Evolutionary conservation across 2,888 invertebrate species (phyloP).

Genomic region (Lasioglossum leucozonium): DNA sequence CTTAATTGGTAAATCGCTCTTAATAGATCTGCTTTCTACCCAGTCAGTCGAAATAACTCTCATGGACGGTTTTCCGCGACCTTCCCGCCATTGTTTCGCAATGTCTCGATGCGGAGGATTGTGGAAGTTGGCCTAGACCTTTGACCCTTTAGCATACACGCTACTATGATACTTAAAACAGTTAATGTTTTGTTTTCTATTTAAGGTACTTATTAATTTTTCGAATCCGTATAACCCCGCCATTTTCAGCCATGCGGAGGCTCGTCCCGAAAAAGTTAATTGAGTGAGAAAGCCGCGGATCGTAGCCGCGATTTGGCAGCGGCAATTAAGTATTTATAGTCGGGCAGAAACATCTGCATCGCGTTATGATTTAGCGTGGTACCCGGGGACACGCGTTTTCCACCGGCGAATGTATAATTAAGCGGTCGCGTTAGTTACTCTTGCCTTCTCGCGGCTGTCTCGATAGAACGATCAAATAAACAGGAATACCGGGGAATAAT

Average conservation of each 20-base stretch:
- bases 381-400: background rate
- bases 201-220: background rate
- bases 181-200: background rate
- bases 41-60: conserved; percentile 14
- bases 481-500: background rate
- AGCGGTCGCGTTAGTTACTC: background rate
- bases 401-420: conserved; percentile 10
- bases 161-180: background rate
- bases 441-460: background rate
- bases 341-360: background rate
- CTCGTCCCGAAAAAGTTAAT: background rate
- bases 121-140: background rate
- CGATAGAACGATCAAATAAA: background rate
- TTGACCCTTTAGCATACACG: background rate
- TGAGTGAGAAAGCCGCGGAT: background rate
- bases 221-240: too few relatives aligned
- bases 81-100: background rate
- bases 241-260: background rate
- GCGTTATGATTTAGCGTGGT: conserved; percentile 12
- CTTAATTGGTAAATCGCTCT: conserved; percentile 66
- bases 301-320: conserved; percentile 11
- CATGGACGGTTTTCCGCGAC: conserved; percentile 14
- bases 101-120: background rate
- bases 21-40: conserved; percentile 63
- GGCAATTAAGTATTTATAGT: conserved; percentile 25